Evolutionary conservation across 2,888 invertebrate genomes (phyloP).

Genomic region (Alsophila aescularia): DNA sequence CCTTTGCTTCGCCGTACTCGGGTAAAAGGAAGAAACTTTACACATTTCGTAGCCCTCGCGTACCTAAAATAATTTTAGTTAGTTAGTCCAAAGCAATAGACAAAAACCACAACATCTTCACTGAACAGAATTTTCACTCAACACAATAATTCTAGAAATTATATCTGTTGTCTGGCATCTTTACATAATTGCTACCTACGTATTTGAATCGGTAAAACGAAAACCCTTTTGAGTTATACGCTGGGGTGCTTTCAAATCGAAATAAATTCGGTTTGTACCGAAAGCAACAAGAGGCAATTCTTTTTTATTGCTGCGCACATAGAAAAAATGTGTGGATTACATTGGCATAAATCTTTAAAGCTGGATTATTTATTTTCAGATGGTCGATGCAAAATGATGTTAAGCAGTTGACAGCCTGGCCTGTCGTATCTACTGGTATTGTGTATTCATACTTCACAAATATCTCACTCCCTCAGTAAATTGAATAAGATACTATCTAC

Average conservation of each 20-base stretch:
- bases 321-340: conserved; percentile 38
- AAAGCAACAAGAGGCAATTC: conserved; percentile 37
- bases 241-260: conserved; percentile 33
- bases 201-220: conserved; percentile 16
- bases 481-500: too few relatives aligned
- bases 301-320: conserved; percentile 38
- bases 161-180: conserved; percentile 7
- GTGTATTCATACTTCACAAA: too few relatives aligned
- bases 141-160: conserved; percentile 10
- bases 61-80: too few relatives aligned
- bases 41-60: too few relatives aligned
- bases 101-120: neutral
- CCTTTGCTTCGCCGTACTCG: too few relatives aligned
- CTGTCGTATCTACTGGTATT: too few relatives aligned
- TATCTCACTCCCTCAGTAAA: too few relatives aligned
- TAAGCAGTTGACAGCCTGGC: neutral
- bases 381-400: conserved; percentile 1
- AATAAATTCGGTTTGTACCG: conserved; percentile 34
- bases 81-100: neutral
- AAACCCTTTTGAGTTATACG: conserved; percentile 31
- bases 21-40: neutral
- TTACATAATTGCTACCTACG: conserved; percentile 1
- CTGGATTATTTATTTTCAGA: conserved; percentile 12
- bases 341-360: conserved; percentile 32
- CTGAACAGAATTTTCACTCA: conserved; percentile 1